Evolutionary conservation across 2,797 vertebrate species (phyloP).

Genomic region (Pogoniulus pusillus): DNA sequence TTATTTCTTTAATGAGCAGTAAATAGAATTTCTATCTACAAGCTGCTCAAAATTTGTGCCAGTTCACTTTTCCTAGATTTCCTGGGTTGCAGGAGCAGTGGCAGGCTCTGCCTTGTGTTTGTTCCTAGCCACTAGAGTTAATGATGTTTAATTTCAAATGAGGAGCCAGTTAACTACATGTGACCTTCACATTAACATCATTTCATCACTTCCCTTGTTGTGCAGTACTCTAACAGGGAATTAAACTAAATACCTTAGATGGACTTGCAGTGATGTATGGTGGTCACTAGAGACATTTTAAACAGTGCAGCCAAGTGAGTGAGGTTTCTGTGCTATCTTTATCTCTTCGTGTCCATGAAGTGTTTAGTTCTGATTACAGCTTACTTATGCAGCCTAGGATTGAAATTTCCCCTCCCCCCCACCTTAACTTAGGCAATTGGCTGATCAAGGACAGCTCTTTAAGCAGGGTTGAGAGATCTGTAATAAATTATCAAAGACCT

Average conservation of each 20-base stretch:
- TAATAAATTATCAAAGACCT: slow-evolving; percentile 37
- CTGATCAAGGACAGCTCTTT: slow-evolving; percentile 54
- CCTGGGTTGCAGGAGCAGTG: not conserved
- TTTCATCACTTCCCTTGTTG: not conserved
- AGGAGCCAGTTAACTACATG: not conserved
- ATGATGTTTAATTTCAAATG: not conserved
- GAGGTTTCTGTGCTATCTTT: slow-evolving; percentile 15
- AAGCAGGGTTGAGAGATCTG: not conserved
- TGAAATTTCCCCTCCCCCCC: not conserved
- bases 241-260: not conserved
- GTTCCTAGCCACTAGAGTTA: not conserved
- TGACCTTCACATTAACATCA: not conserved
- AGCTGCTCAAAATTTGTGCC: not conserved
- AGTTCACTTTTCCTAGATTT: not conserved
- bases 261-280: not conserved
- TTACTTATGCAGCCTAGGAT: slow-evolving; percentile 15
- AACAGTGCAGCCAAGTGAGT: not conserved
- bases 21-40: not conserved
- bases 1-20: not conserved
- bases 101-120: not conserved
- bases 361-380: slow-evolving; percentile 3
- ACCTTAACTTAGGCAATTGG: slow-evolving; percentile 24
- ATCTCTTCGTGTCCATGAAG: slow-evolving; percentile 3
- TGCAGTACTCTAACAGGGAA: not conserved
- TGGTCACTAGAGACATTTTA: slow-evolving; percentile 24